Base-by-base conservation (phyloP, 2,797 vertebrate genomes). In the Anguilla obscura region DNA sequence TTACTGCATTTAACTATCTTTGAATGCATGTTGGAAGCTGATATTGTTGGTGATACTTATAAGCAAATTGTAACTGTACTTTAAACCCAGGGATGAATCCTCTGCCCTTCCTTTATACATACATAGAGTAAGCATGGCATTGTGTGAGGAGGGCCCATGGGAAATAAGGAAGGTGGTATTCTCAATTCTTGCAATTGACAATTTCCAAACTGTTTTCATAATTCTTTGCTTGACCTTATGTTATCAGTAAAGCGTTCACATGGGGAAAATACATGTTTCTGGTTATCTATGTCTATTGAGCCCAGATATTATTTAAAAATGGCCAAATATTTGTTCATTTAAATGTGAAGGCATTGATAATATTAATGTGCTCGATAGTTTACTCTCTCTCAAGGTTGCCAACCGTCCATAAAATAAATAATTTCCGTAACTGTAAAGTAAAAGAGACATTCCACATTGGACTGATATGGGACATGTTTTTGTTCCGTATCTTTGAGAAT, bases 251-350 rank as follows among this genome's bases (percentile, higher is more conserved):
- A 54, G n/a, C 27, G 27, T 63, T 66, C 24, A 80, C 36, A 30
- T 16, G 36, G 52, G 71, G 80, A 36, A 9, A 7, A 84, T 50
- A 9, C 2, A 36, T 18, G 27, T 40, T 24, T 21, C 60, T 84
- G 18, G 40, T 14, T 52, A 76, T 71, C 84, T 8, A 45, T 82
- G 8, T 54, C 9, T 50, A 54, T 80, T 66, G 40, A 54, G 33
- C 33, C 33, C 27, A n/a, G 9, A 14, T 30, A 52, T 84, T 33
- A 48, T n/a, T 87, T 3, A 60, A 85, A 87, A 74, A 48, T 56
- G 24, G 85, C 79, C 54, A 48, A 80, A 63, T 21, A 82, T 88
- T 36, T 90, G 40, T 36, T 71, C 60, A n/a, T 86, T 69, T 82
- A 10, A 52, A 66, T 27, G 60, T 84, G 85, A 86, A 50, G 16